Percentiles rank a stretch among this genome's conserved stretches.
Conservation (phyloP, 2,888 invertebrate species). For the Xanthia togata region DNA sequence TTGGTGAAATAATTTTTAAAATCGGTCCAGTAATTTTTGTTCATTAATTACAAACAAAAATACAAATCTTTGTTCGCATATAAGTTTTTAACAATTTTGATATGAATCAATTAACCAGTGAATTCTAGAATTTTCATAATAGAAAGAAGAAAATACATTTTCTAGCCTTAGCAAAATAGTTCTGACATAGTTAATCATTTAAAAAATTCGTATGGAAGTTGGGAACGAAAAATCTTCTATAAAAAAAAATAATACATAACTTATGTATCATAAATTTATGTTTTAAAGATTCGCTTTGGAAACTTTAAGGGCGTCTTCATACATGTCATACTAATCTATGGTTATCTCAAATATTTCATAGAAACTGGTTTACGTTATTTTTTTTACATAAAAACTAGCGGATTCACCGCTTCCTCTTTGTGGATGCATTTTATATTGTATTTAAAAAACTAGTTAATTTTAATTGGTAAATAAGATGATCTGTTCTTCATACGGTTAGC, state of each 20-base stretch:
- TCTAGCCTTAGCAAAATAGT: not conserved
- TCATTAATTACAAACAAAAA: too few relatives aligned
- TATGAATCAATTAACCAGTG: slow-evolving; percentile 14
- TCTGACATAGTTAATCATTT: not conserved
- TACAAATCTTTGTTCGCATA: too few relatives aligned
- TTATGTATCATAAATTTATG: slow-evolving; percentile 45
- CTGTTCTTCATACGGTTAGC: too few relatives aligned
- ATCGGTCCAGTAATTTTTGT: too few relatives aligned
- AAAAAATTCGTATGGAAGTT: slow-evolving; percentile 8
- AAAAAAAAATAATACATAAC: slow-evolving; percentile 37
- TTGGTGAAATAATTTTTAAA: too few relatives aligned
- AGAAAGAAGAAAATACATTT: not conserved
- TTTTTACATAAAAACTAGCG: slow-evolving; percentile 56
- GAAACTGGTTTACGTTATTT: slow-evolving; percentile 28
- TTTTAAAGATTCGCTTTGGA: slow-evolving; percentile 35
- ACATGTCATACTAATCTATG: slow-evolving; percentile 38
- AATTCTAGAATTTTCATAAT: not conserved
- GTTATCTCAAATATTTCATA: slow-evolving; percentile 48
- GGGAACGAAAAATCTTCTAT: slow-evolving; percentile 39
- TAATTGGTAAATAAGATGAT: not conserved
- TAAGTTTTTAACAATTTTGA: slow-evolving; percentile 6
- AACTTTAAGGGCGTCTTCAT: slow-evolving; percentile 31
- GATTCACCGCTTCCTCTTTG: slow-evolving; percentile 24
- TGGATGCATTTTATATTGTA: slow-evolving; percentile 45
- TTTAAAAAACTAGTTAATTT: slow-evolving; percentile 1